A percentile compares a stretch with the other conserved stretches of the same genome.
Conservation (phyloP, 2,797 vertebrate species). For the Microctenopoma lineatum region DNA sequence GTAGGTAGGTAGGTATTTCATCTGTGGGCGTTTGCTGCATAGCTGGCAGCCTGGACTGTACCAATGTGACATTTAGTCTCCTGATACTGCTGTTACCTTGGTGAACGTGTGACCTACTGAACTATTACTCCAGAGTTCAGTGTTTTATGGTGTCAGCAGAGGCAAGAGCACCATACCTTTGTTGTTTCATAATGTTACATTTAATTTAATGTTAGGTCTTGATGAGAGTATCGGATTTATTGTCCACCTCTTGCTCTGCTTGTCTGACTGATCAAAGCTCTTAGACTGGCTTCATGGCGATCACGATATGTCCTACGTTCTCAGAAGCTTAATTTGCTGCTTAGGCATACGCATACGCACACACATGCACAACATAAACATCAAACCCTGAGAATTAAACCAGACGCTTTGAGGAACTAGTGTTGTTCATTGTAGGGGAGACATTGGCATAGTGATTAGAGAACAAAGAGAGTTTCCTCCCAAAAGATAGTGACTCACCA, state of each 20-base stretch:
- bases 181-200: no score
- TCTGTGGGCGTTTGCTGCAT: neutral
- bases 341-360: no score
- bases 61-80: neutral
- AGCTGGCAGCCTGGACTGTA: neutral
- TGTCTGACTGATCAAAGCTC: slow-evolving; percentile 4
- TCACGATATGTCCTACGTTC: no score
- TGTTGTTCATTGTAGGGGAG: neutral
- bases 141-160: neutral
- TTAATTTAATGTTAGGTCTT: neutral
- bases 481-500: slow-evolving; percentile 34
- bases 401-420: neutral
- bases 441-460: neutral
- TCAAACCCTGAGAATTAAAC: neutral
- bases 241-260: neutral
- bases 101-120: neutral
- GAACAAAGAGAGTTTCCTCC: slow-evolving; percentile 20
- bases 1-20: neutral
- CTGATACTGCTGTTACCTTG: neutral
- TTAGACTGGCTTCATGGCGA: no score
- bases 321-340: no score
- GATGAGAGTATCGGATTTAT: neutral
- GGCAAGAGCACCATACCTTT: neutral
- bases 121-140: neutral
- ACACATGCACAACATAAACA: neutral